Conservation (phyloP, 2,888 invertebrate genomes). For the Nowickia ferox region DNA sequence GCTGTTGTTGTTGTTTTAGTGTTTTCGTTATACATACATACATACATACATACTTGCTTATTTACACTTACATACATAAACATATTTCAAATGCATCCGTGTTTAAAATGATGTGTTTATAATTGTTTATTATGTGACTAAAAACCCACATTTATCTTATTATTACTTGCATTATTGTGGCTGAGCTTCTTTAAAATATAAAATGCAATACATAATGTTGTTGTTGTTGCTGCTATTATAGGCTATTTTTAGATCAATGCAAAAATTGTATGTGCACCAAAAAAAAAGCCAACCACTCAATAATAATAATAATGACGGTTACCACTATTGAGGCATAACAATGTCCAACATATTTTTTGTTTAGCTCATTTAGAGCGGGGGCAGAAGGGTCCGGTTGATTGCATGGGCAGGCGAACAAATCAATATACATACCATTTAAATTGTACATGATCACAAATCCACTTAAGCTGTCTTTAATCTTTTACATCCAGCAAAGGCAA, state of each 20-base stretch:
- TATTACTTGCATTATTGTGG: constrained; percentile 45
- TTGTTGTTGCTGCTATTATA: constrained; percentile 7
- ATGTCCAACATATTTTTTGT: constrained; percentile 46
- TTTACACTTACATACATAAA: background rate
- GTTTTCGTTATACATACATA: background rate
- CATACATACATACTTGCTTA: too few species aligned
- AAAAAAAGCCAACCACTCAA: constrained; percentile 61
- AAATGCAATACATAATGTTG: constrained; percentile 6
- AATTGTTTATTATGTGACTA: constrained; percentile 73
- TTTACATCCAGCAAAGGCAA: constrained; percentile 65
- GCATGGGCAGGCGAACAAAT: constrained; percentile 49
- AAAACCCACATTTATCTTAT: constrained; percentile 71
- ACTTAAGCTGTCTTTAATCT: constrained; percentile 79
- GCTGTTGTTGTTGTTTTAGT: background rate
- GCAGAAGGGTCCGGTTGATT: constrained; percentile 20
- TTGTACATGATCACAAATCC: constrained; percentile 76
- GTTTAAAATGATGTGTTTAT: constrained; percentile 72
- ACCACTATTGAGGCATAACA: constrained; percentile 42
- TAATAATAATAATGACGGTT: constrained; percentile 60
- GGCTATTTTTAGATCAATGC: constrained; percentile 65
- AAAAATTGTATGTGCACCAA: constrained; percentile 36
- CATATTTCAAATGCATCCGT: constrained; percentile 60
- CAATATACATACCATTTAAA: constrained; percentile 67
- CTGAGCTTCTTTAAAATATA: constrained; percentile 46
- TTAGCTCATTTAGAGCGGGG: background rate